These are phyloP conservation scores for Gambusia affinis DNA, from an alignment of 2,113 vertebrate genomes.

Conservation along the genomic window DNA sequence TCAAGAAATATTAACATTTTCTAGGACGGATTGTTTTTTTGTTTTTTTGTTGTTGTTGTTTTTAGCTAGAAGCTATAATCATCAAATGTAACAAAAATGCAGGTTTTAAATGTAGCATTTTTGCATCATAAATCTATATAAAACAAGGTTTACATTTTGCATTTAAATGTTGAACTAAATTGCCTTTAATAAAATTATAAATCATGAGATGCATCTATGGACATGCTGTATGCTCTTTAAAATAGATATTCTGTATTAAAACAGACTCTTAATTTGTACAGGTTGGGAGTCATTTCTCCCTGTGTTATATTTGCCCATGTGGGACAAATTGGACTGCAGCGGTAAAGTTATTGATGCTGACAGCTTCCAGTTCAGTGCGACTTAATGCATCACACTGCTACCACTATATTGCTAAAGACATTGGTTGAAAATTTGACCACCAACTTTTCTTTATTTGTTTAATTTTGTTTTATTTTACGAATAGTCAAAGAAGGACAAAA, in stretches of 20 bases:
- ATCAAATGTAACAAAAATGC: background rate
- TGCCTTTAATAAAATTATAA: too few species aligned
- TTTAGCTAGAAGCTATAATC: background rate
- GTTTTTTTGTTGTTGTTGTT: too few species aligned
- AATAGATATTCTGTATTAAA: background rate
- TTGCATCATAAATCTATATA: background rate
- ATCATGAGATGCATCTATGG: too few species aligned
- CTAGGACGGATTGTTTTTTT: background rate
- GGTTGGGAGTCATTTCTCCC: background rate
- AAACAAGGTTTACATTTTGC: background rate
- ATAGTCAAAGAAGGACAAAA: slow-evolving; percentile 53
- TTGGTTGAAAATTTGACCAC: slow-evolving; percentile 12
- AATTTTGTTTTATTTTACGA: slow-evolving; percentile 13
- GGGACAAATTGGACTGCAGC: slow-evolving; percentile 56
- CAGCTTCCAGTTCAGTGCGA: slow-evolving; percentile 8
- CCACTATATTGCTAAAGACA: slow-evolving; percentile 30
- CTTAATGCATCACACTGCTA: slow-evolving; percentile 63
- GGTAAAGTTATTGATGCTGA: slow-evolving; percentile 33
- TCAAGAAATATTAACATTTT: background rate
- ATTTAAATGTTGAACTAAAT: background rate
- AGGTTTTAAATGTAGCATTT: background rate
- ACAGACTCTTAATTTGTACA: slow-evolving; percentile 4
- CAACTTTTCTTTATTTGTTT: background rate
- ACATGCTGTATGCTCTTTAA: background rate
- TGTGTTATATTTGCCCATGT: slow-evolving; percentile 23